Base-by-base conservation (phyloP, 1,140 invertebrate genomes). In the Agrilus planipennis region DNA sequence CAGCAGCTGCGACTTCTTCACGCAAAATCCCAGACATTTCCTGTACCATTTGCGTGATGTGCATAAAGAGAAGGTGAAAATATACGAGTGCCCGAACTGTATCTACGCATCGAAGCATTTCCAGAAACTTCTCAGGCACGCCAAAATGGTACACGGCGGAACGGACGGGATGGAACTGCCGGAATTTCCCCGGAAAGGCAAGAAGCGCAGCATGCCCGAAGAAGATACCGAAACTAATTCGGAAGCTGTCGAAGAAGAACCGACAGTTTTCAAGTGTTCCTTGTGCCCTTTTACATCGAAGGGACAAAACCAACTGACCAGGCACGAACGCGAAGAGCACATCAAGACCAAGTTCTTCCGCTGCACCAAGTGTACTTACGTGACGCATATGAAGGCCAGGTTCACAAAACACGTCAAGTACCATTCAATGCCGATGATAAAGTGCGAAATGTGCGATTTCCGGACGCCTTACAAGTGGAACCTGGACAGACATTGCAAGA, bases 351-450 rank as follows among this genome's bases (percentile, higher is more conserved):
- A 68, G 45, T 86, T 87, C 58, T 92, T 88, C 64, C 75, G 84
- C 10, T 93, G 89, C 61, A 72, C 73, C 41, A 87, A 90, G 61
- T 94, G 90, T 61, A 81, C 78, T 46, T 93, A 92, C 58, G 81
- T 85, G 39, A 94, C 89, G 1, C 83, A 90, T 57, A 85, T 91
- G 46, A 83, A 84, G 54, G 79, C 84, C 2, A 76, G 90, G 31
- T 93, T 84, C 58, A 90, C 86, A 21, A 91, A 90, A 60, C 90
- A 94, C 57, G 82, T 90, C n/a, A 91, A 90, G 54, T 89, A 91
- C 55, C 86, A 92, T 62, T 86, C 84, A 25, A 85, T 89, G 80
- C 86, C 86, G 36, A 88, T 88, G 77, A 89, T 89, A 46, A 89
- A 93, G 60, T 96, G 91, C 64, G 79, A 80, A 30, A 79, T 84